Evolutionary conservation across 30 jellyfish, hydroid and myxozoan species (phyloP).

Genomic region (Euphysa ruthae): DNA sequence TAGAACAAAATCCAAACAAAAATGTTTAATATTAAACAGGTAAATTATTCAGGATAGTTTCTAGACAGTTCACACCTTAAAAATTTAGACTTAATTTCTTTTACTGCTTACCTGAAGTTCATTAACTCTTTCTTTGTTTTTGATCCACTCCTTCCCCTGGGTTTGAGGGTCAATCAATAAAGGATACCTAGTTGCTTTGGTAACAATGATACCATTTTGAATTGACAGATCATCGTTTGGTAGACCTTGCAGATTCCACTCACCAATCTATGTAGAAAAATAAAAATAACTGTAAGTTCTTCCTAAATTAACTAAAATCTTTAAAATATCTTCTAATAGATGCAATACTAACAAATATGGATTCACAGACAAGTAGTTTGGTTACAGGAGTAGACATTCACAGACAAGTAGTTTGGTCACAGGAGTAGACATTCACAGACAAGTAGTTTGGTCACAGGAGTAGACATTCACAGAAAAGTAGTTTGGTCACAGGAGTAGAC

Average conservation of each 20-base stretch:
- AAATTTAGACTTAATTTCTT: neutral
- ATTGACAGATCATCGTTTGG: slow-evolving; percentile 91
- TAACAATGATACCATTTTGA: slow-evolving; percentile 90
- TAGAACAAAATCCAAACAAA: neutral
- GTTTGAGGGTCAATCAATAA: slow-evolving; percentile 91
- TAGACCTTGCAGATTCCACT: slow-evolving; percentile 91
- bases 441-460: no score
- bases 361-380: no score
- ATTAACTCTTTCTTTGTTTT: slow-evolving; percentile 47
- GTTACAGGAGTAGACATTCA: no score
- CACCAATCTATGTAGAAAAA: slow-evolving; percentile 51
- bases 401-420: no score
- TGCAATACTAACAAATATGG: no score
- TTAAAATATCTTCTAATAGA: neutral
- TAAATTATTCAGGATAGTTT: no score
- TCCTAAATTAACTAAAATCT: neutral
- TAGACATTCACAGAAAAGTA: no score
- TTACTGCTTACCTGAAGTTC: slow-evolving; percentile 54
- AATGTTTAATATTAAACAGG: no score
- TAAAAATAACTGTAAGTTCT: no score
- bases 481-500: no score
- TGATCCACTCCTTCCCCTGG: slow-evolving; percentile 86
- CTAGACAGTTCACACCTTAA: neutral
- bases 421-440: no score
- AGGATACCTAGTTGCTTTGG: slow-evolving; percentile 92